These are phyloP conservation scores for Caradrina kadenii DNA, from an alignment of 2,888 invertebrate species.

Conservation along the genomic window DNA sequence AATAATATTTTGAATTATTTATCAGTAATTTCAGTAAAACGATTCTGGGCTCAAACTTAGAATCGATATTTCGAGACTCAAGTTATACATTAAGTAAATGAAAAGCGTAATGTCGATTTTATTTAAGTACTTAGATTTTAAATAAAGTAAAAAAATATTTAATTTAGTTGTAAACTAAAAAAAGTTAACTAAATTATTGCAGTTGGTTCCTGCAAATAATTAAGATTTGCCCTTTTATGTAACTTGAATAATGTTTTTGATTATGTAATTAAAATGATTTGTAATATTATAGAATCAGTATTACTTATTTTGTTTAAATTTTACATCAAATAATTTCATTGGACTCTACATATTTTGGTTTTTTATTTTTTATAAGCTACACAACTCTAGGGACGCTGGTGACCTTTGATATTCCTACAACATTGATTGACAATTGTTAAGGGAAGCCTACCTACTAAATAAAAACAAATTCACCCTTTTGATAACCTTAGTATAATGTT, in stretches of 20 bases:
- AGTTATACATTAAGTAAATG: background rate
- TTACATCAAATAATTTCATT: background rate
- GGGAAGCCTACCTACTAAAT: background rate
- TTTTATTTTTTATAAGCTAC: background rate
- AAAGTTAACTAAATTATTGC: no score
- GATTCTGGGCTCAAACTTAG: background rate
- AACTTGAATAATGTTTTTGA: background rate
- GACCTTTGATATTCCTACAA: background rate
- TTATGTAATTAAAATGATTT: background rate
- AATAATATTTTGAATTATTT: background rate
- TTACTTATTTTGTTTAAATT: background rate
- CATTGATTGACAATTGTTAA: background rate
- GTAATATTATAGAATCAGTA: background rate
- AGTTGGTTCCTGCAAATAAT: no score
- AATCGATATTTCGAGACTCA: background rate
- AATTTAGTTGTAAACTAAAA: no score
- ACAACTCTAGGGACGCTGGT: background rate
- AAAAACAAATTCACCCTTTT: background rate
- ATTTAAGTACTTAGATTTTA: conserved; percentile 1
- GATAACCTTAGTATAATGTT: background rate
- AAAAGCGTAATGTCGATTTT: background rate
- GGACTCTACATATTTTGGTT: background rate
- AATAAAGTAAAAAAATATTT: background rate
- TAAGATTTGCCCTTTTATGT: background rate
- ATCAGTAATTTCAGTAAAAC: background rate